phyloP scores from a whole-genome alignment of 2,113 vertebrate species.

The Misgurnus mizolepis region DNA sequence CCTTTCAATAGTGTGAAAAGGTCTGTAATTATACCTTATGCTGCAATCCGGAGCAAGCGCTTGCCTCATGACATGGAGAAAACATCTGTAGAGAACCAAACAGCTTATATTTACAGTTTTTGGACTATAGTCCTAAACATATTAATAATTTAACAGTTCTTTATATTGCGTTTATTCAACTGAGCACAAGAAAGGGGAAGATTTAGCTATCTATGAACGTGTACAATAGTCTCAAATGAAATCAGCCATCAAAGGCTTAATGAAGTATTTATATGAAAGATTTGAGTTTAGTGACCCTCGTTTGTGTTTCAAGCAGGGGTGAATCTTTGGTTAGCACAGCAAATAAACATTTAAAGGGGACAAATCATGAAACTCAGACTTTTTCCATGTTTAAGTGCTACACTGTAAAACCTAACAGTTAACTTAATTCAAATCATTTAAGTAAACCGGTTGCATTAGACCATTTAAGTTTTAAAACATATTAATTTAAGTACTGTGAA shows the following conservation, averaged over 20 bases:
- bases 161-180: slow-evolving; percentile 5
- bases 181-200: not conserved
- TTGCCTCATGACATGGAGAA: not conserved
- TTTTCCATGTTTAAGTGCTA: too few species aligned
- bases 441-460: too few species aligned
- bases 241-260: not conserved
- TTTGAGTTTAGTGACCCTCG: too few species aligned
- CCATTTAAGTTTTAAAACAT: too few species aligned
- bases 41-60: not conserved
- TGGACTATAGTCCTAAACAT: slow-evolving; percentile 4
- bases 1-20: not conserved
- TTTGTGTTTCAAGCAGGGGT: too few species aligned
- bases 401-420: too few species aligned
- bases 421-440: too few species aligned
- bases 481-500: too few species aligned
- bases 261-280: too few species aligned
- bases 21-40: not conserved
- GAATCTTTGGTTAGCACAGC: too few species aligned
- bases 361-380: too few species aligned
- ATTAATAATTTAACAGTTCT: slow-evolving; percentile 17
- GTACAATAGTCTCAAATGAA: slow-evolving; percentile 27
- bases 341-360: too few species aligned
- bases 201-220: not conserved
- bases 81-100: not conserved
- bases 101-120: not conserved